Evolutionary conservation across 2,888 invertebrate genomes (phyloP), one percentile per base, ranked within the genome.

Genomic region (Pseudococcus longispinus): DNA sequence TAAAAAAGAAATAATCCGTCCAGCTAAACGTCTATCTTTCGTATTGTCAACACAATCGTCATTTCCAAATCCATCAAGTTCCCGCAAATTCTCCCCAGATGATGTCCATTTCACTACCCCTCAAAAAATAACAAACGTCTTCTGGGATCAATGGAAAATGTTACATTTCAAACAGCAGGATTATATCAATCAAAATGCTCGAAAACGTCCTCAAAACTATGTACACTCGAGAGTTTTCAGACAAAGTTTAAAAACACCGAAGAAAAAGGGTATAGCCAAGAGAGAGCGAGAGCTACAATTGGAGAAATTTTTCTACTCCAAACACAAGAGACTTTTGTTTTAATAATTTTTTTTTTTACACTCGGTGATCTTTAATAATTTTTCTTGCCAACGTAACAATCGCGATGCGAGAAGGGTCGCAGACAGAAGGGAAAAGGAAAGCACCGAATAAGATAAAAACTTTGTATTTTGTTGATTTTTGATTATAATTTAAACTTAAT

Each of bases 401-500:
- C 15, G 70, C 23, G 18, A 18, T 32, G 18, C 32, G 37, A 2
- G n/a, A 51, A n/a, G n/a, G 8, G n/a, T n/a, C n/a, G n/a, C n/a
- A n/a, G n/a, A 51, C 3, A 23, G n/a, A 80, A 42, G n/a, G 42
- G 42, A 42, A 13, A n/a, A 20, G 18, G 42, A 20, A 80, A 80
- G 13, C 9, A 70, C 1, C 13, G 8, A 37, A 29, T 29, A 70
- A 70, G 77, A 80, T 80, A 80, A 80, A 80, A 80, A 42, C 77
- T 20, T 42, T 20, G 42, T 80, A 42, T 80, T 80, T 80, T 42
- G 77, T 80, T 80, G 77, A 80, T 80, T 80, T 80, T 80, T 42
- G 77, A 80, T 80, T 80, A 42, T 42, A 80, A 80, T 80, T 80
- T 80, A 80, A 80, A 42, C 77, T 80, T 80, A 42, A 80, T 80